Base-by-base conservation (phyloP, 1,140 invertebrate genomes). In the Drosophila kanapiae region DNA sequence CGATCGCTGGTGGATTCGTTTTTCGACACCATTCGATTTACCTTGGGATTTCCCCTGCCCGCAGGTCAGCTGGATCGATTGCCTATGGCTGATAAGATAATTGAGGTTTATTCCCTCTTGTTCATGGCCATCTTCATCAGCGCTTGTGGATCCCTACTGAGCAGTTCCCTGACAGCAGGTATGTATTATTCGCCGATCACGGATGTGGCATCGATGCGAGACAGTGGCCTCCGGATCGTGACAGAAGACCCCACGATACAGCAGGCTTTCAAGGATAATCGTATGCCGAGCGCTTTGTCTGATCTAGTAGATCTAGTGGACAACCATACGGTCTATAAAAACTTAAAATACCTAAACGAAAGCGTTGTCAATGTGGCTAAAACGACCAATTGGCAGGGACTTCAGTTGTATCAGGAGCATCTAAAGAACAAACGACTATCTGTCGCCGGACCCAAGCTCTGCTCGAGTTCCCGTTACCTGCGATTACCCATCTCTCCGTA, bases 171-270 rank as follows among this genome's bases (percentile, higher is more conserved):
- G 0, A 78, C 60, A 0, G 6, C 61, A 0, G 80, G 80, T 0
- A 11, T 47, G 2, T 68, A 37, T 18, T 6, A 64, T 9, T 45
- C 63, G 0, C n/a, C 29, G 3, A 78, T 82, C 14, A 51, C 33
- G 0, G 47, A 78, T 43, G 60, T n/a, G 8, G 54, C 59, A 6
- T 10, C 59, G 0, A 11, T 82, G 14, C 37, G 27, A 14, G 35
- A 37, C 3, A 82, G 74, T 62, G 62, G 63, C 5, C 37, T 82
- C 0, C 47, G 37, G 5, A 82, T 82, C 9, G 49, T 82, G 33
- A 45, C 70, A 8, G 11, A 9, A 0, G 45, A 75, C 27, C 27
- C 33, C 1, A 10, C 47, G 0, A 14, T 59, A 0, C 4, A 4
- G 13, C 10, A 14, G 11, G n/a, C 45, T 0, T 78, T 82, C 14